Conservation (phyloP, 1,140 invertebrate genomes). For the Helicoverpa zea region DNA sequence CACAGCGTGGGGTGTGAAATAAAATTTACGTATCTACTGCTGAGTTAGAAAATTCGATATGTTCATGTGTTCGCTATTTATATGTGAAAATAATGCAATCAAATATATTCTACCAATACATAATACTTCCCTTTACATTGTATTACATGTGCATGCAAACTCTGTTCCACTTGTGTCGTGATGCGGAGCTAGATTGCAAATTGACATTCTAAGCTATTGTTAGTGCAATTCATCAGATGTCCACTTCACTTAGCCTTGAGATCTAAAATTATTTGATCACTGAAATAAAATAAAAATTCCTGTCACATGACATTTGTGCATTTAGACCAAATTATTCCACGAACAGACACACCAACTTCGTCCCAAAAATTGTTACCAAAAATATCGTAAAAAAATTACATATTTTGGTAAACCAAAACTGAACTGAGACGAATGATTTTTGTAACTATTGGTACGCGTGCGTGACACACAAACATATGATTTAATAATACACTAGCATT, state of each 20-base stretch:
- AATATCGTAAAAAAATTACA: constrained; percentile 36
- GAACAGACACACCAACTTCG: background rate
- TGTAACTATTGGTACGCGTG: constrained; percentile 50
- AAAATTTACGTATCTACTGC: background rate
- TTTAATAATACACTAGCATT: constrained; percentile 64
- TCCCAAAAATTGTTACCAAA: background rate
- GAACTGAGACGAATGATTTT: constrained; percentile 52
- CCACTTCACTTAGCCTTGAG: background rate
- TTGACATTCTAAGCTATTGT: background rate
- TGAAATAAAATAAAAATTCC: background rate
- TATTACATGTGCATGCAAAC: background rate
- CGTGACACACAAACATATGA: constrained; percentile 62
- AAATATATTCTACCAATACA: background rate
- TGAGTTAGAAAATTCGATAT: no score
- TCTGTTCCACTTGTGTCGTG: background rate
- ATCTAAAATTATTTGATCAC: background rate
- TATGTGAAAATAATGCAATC: background rate
- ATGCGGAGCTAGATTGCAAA: constrained; percentile 1
- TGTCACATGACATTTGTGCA: background rate
- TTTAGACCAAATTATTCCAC: background rate
- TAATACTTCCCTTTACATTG: background rate
- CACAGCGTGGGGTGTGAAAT: background rate
- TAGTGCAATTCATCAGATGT: background rate
- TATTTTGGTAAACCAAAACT: constrained; percentile 35
- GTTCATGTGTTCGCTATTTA: background rate